Evolutionary conservation across 1,140 invertebrate species (phyloP).

Genomic region (Sitobion miscanthi): DNA sequence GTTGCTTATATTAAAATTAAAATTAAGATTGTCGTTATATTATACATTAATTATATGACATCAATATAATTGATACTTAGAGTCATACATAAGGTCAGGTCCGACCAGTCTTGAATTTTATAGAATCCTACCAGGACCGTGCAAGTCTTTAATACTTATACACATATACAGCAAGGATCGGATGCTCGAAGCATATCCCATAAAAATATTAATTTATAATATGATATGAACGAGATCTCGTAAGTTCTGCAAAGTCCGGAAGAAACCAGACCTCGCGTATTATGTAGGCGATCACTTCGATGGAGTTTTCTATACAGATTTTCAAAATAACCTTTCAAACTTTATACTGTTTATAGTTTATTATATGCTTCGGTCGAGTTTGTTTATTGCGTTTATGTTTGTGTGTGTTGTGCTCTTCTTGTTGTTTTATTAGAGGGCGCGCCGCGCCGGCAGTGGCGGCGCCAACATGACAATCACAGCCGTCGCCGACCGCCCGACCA

Average conservation of each 20-base stretch:
- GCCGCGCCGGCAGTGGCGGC: not conserved
- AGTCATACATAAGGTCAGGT: too few relatives aligned
- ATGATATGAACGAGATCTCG: not conserved
- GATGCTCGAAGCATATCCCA: not conserved
- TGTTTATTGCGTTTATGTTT: not conserved
- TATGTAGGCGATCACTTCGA: not conserved
- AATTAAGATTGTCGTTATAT: too few relatives aligned
- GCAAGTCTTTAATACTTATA: not conserved
- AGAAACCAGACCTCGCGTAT: not conserved
- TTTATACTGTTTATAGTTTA: not conserved
- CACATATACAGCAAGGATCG: not conserved
- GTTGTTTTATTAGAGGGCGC: constrained; percentile 2
- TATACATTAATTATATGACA: too few relatives aligned
- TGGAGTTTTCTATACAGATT: not conserved
- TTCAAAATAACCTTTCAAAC: not conserved
- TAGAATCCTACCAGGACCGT: too few relatives aligned
- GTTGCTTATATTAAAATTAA: too few relatives aligned
- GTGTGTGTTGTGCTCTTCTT: not conserved
- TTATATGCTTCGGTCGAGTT: not conserved
- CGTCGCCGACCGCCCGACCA: constrained; percentile 4
- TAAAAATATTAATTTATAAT: not conserved
- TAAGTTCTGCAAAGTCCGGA: not conserved
- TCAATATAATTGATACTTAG: too few relatives aligned
- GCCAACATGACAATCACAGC: not conserved
- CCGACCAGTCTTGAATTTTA: too few relatives aligned